Percentiles rank a stretch among this genome's conserved stretches.
Conservation (phyloP, 2,888 invertebrate species). For the Chesias legatella region DNA sequence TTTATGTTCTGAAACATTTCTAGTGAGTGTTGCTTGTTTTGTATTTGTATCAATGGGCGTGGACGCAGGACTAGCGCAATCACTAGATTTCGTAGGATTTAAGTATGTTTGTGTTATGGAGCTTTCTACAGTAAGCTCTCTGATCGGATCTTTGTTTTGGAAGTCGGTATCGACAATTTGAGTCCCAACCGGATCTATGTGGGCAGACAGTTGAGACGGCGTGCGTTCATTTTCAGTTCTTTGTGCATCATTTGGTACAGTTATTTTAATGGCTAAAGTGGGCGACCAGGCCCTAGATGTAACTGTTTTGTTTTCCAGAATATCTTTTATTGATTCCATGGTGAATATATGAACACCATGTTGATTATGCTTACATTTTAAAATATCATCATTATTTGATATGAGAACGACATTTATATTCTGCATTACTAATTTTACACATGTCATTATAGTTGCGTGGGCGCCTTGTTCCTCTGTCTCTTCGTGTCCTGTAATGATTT, state of each 20-base stretch:
- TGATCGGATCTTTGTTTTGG: too few relatives aligned
- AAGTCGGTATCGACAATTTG: too few relatives aligned
- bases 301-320: conserved; percentile 4
- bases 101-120: too few relatives aligned
- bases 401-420: conserved; percentile 24
- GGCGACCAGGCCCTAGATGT: conserved; percentile 8
- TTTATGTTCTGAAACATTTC: too few relatives aligned
- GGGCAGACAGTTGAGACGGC: background rate
- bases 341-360: conserved; percentile 17
- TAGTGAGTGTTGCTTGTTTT: too few relatives aligned
- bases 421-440: conserved; percentile 8
- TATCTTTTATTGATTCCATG: conserved; percentile 13
- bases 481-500: too few relatives aligned
- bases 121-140: too few relatives aligned
- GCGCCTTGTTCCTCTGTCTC: background rate
- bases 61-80: too few relatives aligned
- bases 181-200: too few relatives aligned
- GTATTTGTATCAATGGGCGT: too few relatives aligned
- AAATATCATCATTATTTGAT: conserved; percentile 6
- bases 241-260: conserved; percentile 14
- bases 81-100: too few relatives aligned
- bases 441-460: conserved; percentile 17
- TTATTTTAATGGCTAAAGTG: conserved; percentile 15
- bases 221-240: background rate
- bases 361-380: conserved; percentile 5